phyloP scores from a whole-genome alignment of 1,140 invertebrate genomes.

The Macrosteles quadrilineatus region DNA sequence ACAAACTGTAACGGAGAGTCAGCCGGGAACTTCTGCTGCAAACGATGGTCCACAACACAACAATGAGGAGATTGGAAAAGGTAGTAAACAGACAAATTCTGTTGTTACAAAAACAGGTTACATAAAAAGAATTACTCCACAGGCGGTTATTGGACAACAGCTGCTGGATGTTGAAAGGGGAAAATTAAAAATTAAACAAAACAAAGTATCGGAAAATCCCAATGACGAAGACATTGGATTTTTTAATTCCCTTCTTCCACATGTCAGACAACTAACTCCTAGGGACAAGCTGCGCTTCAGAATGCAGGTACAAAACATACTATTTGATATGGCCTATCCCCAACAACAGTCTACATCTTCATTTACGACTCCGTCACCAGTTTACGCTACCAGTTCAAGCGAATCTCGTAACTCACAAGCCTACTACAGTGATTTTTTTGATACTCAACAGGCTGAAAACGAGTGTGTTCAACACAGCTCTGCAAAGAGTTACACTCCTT shows the following conservation, averaged over 20 bases:
- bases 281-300: conserved; percentile 34
- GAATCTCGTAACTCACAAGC: too few species aligned
- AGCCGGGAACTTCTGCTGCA: neutral
- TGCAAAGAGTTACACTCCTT: too few species aligned
- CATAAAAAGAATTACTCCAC: neutral
- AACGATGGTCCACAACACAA: neutral
- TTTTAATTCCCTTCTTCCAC: conserved; percentile 15
- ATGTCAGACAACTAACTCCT: conserved; percentile 1
- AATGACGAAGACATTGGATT: conserved; percentile 20
- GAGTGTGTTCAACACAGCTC: too few species aligned
- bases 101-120: neutral
- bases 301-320: conserved; percentile 35
- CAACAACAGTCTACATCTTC: too few species aligned
- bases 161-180: conserved; percentile 25
- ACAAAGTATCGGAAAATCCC: conserved; percentile 18
- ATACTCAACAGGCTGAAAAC: too few species aligned
- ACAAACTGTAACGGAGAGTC: neutral
- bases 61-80: too few species aligned
- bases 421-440: too few species aligned
- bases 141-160: conserved; percentile 17
- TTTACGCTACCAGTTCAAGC: neutral
- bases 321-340: too few species aligned
- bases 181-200: conserved; percentile 33
- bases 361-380: neutral
- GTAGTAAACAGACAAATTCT: too few species aligned